A percentile compares a stretch with the other conserved stretches of the same genome.
phyloP scores from a whole-genome alignment of 1,140 invertebrate species.

The Scaptomyza graminum region DNA sequence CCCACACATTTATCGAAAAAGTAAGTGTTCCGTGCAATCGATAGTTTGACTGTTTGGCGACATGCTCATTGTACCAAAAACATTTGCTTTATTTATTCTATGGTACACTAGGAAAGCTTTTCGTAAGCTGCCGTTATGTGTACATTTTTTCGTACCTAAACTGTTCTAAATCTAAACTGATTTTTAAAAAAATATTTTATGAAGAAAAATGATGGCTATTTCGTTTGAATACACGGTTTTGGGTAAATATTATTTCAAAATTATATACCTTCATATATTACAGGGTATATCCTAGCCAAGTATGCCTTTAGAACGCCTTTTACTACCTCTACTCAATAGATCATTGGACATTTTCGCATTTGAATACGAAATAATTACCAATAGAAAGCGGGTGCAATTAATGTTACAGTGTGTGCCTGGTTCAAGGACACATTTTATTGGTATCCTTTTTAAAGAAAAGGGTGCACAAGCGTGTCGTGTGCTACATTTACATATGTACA shows the following conservation, averaged over 20 bases:
- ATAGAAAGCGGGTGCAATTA: slow-evolving; percentile 34
- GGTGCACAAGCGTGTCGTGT: slow-evolving; percentile 47
- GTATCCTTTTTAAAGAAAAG: slow-evolving; percentile 47
- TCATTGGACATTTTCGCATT: slow-evolving; percentile 23
- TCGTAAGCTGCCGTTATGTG: too few relatives aligned
- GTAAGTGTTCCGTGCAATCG: background rate
- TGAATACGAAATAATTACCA: slow-evolving; percentile 31
- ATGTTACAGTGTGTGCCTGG: slow-evolving; percentile 13
- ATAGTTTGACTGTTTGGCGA: background rate
- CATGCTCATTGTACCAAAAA: background rate
- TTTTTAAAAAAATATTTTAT: too few relatives aligned
- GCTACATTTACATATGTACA: slow-evolving; percentile 12
- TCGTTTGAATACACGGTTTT: too few relatives aligned
- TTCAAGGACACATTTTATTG: slow-evolving; percentile 60
- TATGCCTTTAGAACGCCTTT: background rate
- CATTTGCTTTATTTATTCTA: background rate
- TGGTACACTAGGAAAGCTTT: background rate
- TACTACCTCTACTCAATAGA: background rate
- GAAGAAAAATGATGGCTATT: too few relatives aligned
- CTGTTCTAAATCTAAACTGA: too few relatives aligned
- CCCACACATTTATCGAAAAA: background rate
- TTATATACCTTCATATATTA: too few relatives aligned
- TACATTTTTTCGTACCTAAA: too few relatives aligned
- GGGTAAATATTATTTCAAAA: too few relatives aligned
- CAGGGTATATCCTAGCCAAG: background rate